phyloP scores from a whole-genome alignment of 2,113 vertebrate genomes.

The Cyrtonyx montezumae region DNA sequence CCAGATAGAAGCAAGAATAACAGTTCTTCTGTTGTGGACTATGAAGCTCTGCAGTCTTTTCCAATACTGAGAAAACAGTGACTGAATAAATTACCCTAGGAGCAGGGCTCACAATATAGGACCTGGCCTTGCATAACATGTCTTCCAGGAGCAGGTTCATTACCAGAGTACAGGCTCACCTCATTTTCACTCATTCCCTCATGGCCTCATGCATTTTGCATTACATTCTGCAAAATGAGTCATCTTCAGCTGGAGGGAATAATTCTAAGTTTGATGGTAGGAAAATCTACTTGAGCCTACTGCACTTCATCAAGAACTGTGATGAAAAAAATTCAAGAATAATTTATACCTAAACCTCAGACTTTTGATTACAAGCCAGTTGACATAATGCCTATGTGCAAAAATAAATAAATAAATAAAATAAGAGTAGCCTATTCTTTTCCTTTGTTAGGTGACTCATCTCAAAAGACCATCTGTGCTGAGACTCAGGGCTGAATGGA shows the following conservation, averaged over 20 bases:
- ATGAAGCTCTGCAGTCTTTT: not conserved
- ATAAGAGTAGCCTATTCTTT: not conserved
- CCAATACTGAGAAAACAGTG: not conserved
- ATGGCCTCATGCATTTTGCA: not conserved
- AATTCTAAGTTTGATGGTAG: not conserved
- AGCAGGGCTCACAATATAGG: not conserved
- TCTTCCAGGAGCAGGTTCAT: not conserved
- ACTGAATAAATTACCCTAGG: not conserved
- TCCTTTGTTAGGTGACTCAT: accelerated
- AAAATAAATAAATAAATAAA: not conserved
- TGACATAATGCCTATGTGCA: not conserved
- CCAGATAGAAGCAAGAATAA: not conserved
- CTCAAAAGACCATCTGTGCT: not conserved
- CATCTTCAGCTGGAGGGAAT: not conserved
- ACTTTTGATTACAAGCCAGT: not conserved
- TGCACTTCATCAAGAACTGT: not conserved
- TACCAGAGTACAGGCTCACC: not conserved
- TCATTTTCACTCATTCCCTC: not conserved
- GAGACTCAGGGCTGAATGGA: not conserved
- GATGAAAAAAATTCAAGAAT: not conserved
- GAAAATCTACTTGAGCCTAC: not conserved
- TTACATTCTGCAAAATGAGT: not conserved
- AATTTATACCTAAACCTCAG: not conserved
- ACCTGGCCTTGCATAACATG: not conserved
- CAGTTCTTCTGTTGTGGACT: not conserved